These are phyloP conservation scores for Vannuccia rotundouncinata DNA, from an alignment of 2,888 invertebrate genomes.

Conservation along the genomic window DNA sequence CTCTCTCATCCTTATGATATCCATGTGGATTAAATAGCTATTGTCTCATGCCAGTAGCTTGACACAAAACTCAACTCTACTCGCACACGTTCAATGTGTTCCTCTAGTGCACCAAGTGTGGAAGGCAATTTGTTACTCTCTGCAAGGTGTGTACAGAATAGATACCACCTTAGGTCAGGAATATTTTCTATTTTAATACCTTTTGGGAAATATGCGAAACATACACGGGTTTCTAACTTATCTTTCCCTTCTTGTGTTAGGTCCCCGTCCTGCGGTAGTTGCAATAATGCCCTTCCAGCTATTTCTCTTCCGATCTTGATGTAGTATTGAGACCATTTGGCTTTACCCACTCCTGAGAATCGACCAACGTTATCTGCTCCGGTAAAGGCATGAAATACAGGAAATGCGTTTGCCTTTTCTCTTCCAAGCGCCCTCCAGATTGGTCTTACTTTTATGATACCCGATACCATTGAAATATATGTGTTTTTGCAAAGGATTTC, in stretches of 20 bases:
- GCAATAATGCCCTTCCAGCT: not conserved
- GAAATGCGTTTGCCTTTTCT: not conserved
- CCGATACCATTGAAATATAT: not conserved
- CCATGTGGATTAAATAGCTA: not conserved
- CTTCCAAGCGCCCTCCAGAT: not conserved
- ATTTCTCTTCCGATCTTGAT: not conserved
- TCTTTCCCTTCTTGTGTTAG: not conserved
- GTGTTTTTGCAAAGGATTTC: not conserved
- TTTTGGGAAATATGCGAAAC: not conserved
- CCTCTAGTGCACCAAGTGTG: not conserved
- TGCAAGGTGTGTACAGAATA: not conserved
- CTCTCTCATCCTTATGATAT: not conserved
- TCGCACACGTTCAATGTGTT: constrained; percentile 7
- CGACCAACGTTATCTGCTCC: constrained; percentile 9
- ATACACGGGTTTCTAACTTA: not conserved
- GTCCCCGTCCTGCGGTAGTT: not conserved
- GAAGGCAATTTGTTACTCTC: not conserved
- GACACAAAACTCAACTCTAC: not conserved
- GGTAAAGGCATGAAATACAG: not conserved
- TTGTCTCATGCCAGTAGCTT: not conserved
- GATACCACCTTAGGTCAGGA: not conserved
- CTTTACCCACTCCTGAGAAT: not conserved
- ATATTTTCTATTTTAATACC: not conserved
- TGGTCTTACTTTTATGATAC: not conserved
- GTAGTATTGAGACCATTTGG: not conserved